Conservation (phyloP, 1,140 invertebrate species). For the Drosophila persimilis region DNA sequence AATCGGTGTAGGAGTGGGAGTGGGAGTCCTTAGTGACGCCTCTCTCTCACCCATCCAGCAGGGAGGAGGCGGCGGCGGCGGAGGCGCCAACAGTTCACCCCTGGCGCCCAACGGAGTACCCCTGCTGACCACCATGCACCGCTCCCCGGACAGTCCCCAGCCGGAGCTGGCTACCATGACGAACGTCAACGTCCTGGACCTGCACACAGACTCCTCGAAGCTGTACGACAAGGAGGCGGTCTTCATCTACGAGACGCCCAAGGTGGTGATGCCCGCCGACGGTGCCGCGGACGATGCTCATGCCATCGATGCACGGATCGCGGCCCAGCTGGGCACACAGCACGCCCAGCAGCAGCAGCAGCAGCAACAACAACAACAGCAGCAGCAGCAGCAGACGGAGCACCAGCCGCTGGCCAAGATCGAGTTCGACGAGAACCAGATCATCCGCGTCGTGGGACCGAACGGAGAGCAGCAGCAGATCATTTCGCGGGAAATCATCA, state of each 20-base stretch:
- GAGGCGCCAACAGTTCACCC: conserved; percentile 58
- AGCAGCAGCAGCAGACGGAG: conserved; percentile 59
- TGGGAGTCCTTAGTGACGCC: conserved; percentile 67
- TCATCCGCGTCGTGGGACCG: conserved; percentile 78
- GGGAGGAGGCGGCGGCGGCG: conserved; percentile 56
- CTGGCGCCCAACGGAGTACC: conserved; percentile 74
- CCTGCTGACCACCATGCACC: conserved; percentile 74
- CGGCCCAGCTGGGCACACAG: conserved; percentile 76
- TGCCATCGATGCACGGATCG: conserved; percentile 79
- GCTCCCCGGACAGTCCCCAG: conserved; percentile 86
- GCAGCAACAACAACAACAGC: conserved; percentile 56
- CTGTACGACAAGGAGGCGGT: conserved; percentile 81
- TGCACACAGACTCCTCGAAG: conserved; percentile 84
- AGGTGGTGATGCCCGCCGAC: conserved; percentile 74
- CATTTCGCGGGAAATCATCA: conserved; percentile 82
- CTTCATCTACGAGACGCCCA: conserved; percentile 81
- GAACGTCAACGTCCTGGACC: conserved; percentile 87
- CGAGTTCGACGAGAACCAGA: conserved; percentile 82
- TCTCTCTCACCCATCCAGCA: conserved; percentile 72
- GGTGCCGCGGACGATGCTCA: conserved; percentile 66
- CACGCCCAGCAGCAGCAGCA: conserved; percentile 35
- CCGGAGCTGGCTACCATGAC: conserved; percentile 91
- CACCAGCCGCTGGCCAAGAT: conserved; percentile 81
- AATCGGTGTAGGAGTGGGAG: conserved; percentile 38
- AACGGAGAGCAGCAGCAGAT: conserved; percentile 83